These are phyloP conservation scores for Muscidifurax raptorellus DNA, from an alignment of 1,140 invertebrate genomes.

Conservation along the genomic window DNA sequence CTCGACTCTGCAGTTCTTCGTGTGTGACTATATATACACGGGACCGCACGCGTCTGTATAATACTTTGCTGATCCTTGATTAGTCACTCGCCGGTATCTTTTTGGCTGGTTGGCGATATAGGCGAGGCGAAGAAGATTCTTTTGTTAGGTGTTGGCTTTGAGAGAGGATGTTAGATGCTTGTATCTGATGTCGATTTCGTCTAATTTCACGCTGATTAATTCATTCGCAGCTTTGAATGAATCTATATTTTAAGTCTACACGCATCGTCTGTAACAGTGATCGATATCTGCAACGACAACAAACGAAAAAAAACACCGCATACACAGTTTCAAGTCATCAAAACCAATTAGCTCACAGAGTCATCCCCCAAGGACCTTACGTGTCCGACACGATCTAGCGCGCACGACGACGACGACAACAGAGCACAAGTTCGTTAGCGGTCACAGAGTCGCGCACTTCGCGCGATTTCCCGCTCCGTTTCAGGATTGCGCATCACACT, in stretches of 20 bases:
- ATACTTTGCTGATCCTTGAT: conserved; percentile 27
- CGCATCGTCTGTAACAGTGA: no score
- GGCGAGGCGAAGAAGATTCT: conserved; percentile 2
- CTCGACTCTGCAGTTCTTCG: conserved; percentile 40
- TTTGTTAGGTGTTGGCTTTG: background rate
- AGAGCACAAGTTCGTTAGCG: background rate
- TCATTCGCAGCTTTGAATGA: no score
- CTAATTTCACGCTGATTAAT: no score
- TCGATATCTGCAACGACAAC: no score
- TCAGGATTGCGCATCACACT: conserved; percentile 7
- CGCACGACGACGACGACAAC: no score
- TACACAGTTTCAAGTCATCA: no score
- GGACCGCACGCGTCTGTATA: conserved; percentile 9
- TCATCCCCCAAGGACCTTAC: background rate
- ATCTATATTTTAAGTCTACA: no score
- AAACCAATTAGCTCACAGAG: no score
- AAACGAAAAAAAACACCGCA: no score
- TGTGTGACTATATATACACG: conserved; percentile 46
- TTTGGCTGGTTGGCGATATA: background rate
- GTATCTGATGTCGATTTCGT: no score
- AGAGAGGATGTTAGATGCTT: background rate
- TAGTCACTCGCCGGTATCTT: conserved; percentile 8
- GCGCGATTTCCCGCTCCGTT: conserved; percentile 15
- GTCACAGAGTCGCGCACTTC: background rate
- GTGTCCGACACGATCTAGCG: background rate